Evolutionary conservation across 2,888 invertebrate genomes (phyloP).

Genomic region (Copidosoma aretas): DNA sequence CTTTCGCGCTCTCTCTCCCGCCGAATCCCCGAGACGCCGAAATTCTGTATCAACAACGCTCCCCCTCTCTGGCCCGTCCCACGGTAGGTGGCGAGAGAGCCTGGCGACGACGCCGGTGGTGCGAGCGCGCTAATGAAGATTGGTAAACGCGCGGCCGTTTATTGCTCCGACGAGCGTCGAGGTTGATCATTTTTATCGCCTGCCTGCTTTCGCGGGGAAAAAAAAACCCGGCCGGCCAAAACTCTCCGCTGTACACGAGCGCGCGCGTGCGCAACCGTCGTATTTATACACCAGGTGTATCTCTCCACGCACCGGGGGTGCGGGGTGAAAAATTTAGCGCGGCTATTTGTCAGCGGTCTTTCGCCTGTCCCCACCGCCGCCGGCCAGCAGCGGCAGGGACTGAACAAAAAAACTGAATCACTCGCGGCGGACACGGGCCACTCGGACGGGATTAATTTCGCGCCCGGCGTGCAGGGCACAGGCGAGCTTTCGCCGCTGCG

Average conservation of each 20-base stretch:
- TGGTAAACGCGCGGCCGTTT: conserved; percentile 19
- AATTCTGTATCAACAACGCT: conserved; percentile 14
- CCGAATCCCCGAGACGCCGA: conserved; percentile 4
- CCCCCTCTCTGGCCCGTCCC: neutral
- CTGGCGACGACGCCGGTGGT: no score
- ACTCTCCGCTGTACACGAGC: no score
- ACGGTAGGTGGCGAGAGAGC: neutral
- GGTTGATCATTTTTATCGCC: conserved; percentile 11
- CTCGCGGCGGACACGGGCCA: no score
- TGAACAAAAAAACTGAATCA: neutral
- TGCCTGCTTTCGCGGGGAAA: neutral
- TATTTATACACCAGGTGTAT: neutral
- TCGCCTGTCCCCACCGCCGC: no score
- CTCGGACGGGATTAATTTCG: no score
- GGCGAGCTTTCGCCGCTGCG: no score
- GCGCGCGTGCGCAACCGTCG: neutral
- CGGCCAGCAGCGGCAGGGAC: neutral
- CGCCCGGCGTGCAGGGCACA: no score
- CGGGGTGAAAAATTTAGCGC: neutral
- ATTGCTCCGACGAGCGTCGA: conserved; percentile 15
- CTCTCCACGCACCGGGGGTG: no score
- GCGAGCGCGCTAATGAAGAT: conserved; percentile 27
- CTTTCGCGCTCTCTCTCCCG: conserved; percentile 11
- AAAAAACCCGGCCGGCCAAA: neutral
- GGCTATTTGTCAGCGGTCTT: neutral